These are phyloP conservation scores for Perdita meconis DNA, from an alignment of 2,888 invertebrate species.

Conservation along the genomic window DNA sequence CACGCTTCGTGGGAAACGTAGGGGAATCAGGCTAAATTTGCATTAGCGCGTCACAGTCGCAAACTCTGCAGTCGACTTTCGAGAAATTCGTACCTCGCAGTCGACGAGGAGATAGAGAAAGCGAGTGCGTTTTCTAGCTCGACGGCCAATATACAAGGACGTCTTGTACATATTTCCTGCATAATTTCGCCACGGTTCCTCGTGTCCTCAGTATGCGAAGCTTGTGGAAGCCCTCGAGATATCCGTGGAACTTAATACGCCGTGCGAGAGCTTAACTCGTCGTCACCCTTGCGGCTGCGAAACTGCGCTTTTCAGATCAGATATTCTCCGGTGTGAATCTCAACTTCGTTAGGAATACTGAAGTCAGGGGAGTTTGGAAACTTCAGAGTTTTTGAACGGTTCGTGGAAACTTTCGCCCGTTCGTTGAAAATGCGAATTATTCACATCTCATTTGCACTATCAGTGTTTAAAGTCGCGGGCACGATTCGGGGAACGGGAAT, in stretches of 20 bases:
- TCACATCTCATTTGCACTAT: not conserved
- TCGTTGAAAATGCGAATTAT: not conserved
- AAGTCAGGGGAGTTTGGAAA: conserved; percentile 1
- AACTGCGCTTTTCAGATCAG: conserved; percentile 33
- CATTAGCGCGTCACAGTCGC: conserved; percentile 39
- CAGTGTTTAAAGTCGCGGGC: too few species aligned
- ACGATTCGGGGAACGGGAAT: too few species aligned
- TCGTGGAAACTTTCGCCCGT: not conserved
- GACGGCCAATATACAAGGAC: conserved; percentile 65
- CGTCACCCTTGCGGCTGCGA: conserved; percentile 38
- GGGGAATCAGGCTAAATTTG: conserved; percentile 24
- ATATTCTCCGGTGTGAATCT: conserved; percentile 21
- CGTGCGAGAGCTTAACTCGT: conserved; percentile 56
- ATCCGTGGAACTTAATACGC: conserved; percentile 62
- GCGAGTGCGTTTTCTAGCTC: conserved; percentile 64
- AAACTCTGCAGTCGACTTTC: conserved; percentile 35
- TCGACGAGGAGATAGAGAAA: not conserved
- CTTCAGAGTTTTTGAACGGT: not conserved
- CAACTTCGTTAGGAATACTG: conserved; percentile 11
- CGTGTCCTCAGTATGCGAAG: conserved; percentile 48
- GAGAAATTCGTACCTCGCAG: conserved; percentile 13
- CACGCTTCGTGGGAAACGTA: not conserved
- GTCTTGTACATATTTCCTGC: conserved; percentile 67
- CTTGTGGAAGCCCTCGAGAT: conserved; percentile 63
- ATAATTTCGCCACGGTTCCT: conserved; percentile 59